These are phyloP conservation scores for Chromis chromis DNA, from an alignment of 2,797 vertebrate species.

Conservation along the genomic window DNA sequence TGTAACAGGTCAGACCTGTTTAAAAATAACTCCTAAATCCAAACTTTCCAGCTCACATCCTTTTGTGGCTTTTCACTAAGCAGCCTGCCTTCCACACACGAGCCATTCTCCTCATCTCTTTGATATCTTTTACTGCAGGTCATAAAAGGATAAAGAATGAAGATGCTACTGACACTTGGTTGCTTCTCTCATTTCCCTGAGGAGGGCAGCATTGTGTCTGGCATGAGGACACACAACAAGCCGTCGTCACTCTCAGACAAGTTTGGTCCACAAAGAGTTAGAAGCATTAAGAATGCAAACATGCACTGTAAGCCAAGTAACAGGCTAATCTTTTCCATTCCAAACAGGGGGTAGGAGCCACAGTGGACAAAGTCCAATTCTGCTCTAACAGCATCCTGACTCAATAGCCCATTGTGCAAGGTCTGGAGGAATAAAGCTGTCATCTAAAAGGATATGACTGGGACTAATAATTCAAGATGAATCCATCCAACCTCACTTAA, in stretches of 20 bases:
- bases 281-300: conserved; percentile 77
- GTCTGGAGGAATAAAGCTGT: conserved; percentile 61
- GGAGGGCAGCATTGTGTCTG: conserved; percentile 65
- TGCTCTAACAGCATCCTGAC: conserved; percentile 61
- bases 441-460: conserved; percentile 45
- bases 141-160: conserved; percentile 26
- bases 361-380: conserved; percentile 74
- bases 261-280: conserved; percentile 56
- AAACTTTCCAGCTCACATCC: conserved; percentile 19
- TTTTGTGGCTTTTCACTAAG: conserved; percentile 9
- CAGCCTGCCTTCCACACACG: not conserved
- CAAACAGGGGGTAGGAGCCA: conserved; percentile 62
- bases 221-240: conserved; percentile 31
- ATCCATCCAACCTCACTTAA: conserved; percentile 32
- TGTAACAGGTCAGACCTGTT: not conserved
- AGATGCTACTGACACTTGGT: conserved; percentile 1
- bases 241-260: conserved; percentile 28
- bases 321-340: conserved; percentile 80
- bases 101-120: not conserved
- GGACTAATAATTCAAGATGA: conserved; percentile 51
- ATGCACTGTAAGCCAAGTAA: conserved; percentile 69
- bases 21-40: conserved; percentile 14
- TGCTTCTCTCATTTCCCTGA: conserved; percentile 37
- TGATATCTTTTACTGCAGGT: conserved; percentile 17
- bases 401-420: conserved; percentile 70